Conservation (phyloP, 1,140 invertebrate species). For the Papilio polytes region DNA sequence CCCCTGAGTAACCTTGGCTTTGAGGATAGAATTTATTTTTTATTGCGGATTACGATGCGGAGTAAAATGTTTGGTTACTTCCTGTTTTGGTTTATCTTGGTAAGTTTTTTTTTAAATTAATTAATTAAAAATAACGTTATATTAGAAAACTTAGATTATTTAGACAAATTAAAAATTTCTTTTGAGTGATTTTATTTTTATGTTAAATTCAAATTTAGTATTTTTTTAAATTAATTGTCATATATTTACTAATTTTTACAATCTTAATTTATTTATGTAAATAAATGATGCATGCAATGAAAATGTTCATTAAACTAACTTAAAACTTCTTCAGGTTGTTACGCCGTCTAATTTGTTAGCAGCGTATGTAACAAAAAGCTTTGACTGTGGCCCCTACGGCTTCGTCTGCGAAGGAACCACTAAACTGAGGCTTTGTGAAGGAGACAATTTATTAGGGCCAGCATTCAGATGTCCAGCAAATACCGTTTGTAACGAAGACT, state of each 20-base stretch:
- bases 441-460: conserved; percentile 62
- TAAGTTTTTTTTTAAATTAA: neutral
- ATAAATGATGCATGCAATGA: neutral
- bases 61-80: conserved; percentile 42
- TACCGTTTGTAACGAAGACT: conserved; percentile 73
- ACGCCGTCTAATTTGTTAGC: conserved; percentile 5
- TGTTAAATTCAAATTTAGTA: no score
- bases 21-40: neutral
- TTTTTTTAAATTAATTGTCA: no score
- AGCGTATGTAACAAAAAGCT: conserved; percentile 47
- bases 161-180: neutral
- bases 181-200: no score
- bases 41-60: neutral
- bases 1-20: conserved; percentile 44
- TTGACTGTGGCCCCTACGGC: conserved; percentile 70
- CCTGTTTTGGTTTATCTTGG: neutral
- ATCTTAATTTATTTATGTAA: no score
- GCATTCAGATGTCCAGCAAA: conserved; percentile 69
- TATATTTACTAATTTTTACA: no score
- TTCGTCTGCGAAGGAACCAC: conserved; percentile 69
- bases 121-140: neutral
- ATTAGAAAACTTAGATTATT: neutral
- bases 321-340: conserved; percentile 42
- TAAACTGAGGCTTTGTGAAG: conserved; percentile 69
- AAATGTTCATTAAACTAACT: neutral